Evolutionary conservation across 1,140 invertebrate genomes (phyloP).

Genomic region (Semibalanus balanoides): DNA sequence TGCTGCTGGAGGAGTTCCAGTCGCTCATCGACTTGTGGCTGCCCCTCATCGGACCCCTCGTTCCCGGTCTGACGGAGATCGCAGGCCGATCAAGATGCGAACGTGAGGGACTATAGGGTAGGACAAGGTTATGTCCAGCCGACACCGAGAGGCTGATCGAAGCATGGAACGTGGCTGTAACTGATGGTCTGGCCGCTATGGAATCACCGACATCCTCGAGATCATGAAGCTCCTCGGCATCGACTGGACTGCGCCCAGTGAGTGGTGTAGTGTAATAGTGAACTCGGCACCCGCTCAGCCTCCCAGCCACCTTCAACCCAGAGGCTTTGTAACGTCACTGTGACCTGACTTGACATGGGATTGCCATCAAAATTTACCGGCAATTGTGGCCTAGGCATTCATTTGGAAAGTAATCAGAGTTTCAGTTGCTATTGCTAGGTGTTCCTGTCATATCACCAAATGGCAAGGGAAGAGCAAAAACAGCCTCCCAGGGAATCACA

Average conservation of each 20-base stretch:
- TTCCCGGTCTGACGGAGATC: too few species aligned
- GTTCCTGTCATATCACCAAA: too few species aligned
- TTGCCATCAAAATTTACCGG: neutral
- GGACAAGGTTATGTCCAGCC: slow-evolving; percentile 6
- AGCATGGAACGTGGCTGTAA: neutral
- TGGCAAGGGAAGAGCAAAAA: too few species aligned
- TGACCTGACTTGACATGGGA: too few species aligned
- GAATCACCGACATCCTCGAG: neutral
- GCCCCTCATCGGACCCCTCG: too few species aligned
- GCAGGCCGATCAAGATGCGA: too few species aligned
- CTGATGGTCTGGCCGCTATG: neutral
- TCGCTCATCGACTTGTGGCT: too few species aligned
- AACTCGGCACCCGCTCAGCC: too few species aligned
- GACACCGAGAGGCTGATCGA: neutral
- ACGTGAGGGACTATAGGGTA: neutral
- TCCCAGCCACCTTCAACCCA: neutral
- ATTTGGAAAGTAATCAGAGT: neutral
- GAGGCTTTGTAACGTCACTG: slow-evolving; percentile 7
- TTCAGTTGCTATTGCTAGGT: neutral
- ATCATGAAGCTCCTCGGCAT: neutral
- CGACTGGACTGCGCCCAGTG: neutral
- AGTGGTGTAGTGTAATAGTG: too few species aligned
- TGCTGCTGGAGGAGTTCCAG: too few species aligned
- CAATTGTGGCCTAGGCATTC: too few species aligned
- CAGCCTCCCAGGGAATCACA: too few species aligned